Base-by-base conservation (phyloP, 2,113 vertebrate species). In the Hassar affinis region DNA sequence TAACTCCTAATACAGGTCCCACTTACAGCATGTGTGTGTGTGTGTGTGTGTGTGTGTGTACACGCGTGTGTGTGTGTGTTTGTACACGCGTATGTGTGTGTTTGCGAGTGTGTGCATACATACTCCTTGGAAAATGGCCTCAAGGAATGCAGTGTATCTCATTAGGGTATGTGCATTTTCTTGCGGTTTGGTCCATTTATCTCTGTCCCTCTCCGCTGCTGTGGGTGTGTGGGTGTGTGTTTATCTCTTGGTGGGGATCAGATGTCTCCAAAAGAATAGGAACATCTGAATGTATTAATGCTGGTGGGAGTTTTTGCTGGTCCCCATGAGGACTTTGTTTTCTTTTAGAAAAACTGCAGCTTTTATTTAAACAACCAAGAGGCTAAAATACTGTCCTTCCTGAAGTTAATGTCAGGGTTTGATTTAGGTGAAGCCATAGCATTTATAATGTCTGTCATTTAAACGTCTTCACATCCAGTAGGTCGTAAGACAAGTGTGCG, bases 131-230 rank as follows among this genome's bases (percentile, higher is more conserved):
- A 82, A 82, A 88, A 78, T 33, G 75, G 80, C 80, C 81, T 83
- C 8, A 76, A 83, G 75, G 75, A 79, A 82, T 81, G 83, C 82
- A 74, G 56, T 83, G 80, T 42, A 33, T 77, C 83, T 86, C 49
- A 86, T 85, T 80, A 71, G 77, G 57, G 86, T 30, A 59, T 85
- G 78, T 79, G 61, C 83, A 68, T 62, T 76, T 30, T 75, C 59
- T 71, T 71, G 82, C 12, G 17, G 62, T 85, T 80, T 69, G 72
- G 54, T 82, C 76, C 80, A 54, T 82, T 85, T 84, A 83, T 87
- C 68, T 62, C 61, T 59, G 72, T 80, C 76, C 68, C 72, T 80
- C 57, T 72, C 38, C 25, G 56, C 27, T 30, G 35, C 0, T 69
- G 33, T 56, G 47, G 54, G 66, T 56, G 42, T 57, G 49, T 22